Base-by-base conservation (phyloP, 2,797 vertebrate genomes). In the Chrosomus eos region DNA sequence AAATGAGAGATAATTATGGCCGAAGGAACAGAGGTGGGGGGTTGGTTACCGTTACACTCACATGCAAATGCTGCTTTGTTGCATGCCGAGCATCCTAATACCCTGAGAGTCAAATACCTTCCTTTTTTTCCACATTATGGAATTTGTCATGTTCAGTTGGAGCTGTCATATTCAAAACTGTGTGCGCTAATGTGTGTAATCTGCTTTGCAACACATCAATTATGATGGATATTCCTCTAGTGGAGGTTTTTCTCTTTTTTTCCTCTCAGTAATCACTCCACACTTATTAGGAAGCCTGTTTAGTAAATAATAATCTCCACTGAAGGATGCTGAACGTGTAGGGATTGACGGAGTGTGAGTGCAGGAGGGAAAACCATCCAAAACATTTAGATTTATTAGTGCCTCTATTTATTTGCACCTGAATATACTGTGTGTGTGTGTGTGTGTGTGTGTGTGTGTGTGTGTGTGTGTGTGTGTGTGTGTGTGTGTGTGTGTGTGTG, bases 121-220 rank as follows among this genome's bases (percentile, higher is more conserved):
- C 78, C 68, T 89, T 86, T 73, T 90, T 82, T 84, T 85, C 67
- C 90, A 91, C 93, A 94, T 95, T 94, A 94, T 91, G 92, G 93
- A 94, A 95, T 96, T 95, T 96, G 95, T 96, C 94, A 95, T 95
- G 94, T 96, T 96, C 93, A 94, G 95, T 94, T 94, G 93, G 91
- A 94, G 95, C 94, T 95, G 95, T 96, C 95, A 95, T 92, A 91
- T 93, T 92, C 93, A 94, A 94, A 95, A 93, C 94, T 94, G 94
- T 94, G 94, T 94, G 93, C 93, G 90, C 93, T 95, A 96, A 96
- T 95, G 94, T 96, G 95, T 95, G 94, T 96, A 96, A 96, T 96
- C 95, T 96, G 95, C 94, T 96, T 95, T 94, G 94, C 94, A 95
- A 96, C 95, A 95, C 95, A 95, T 96, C 95, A 95, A 94, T 96